phyloP scores from a whole-genome alignment of 2,113 vertebrate species.

The Oceanites oceanicus region DNA sequence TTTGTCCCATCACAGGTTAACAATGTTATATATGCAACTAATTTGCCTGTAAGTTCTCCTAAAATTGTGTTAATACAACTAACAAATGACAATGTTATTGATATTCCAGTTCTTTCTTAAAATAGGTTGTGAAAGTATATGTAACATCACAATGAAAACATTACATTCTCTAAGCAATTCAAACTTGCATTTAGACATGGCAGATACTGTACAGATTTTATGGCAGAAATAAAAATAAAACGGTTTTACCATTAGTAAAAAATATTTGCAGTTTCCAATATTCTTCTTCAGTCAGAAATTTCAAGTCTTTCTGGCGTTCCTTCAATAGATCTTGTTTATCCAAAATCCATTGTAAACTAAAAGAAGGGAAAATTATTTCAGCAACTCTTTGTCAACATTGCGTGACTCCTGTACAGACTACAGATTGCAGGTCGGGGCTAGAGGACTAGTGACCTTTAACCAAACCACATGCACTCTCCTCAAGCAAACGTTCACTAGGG shows the following conservation, averaged over 20 bases:
- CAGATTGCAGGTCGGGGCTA: rapidly evolving
- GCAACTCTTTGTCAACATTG: background rate
- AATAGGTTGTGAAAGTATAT: background rate
- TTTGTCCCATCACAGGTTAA: background rate
- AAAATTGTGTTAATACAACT: background rate
- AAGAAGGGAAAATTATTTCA: slow-evolving; percentile 42
- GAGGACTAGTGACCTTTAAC: background rate
- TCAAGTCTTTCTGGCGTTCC: slow-evolving; percentile 96
- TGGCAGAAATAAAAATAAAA: background rate
- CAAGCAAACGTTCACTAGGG: background rate
- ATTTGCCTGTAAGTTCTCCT: background rate
- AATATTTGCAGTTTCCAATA: slow-evolving; percentile 99
- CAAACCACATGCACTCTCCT: background rate
- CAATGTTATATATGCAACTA: background rate
- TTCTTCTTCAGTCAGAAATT: slow-evolving; percentile 95
- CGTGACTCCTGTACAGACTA: background rate
- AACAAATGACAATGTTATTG: background rate
- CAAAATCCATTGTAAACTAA: slow-evolving; percentile 98
- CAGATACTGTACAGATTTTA: background rate
- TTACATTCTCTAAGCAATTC: background rate
- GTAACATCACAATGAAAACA: background rate
- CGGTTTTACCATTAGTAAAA: slow-evolving; percentile 93
- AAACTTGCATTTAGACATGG: background rate
- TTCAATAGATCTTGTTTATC: slow-evolving; percentile 99
- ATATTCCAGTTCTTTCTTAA: background rate